Evolutionary conservation across 2,113 vertebrate species (phyloP).

Genomic region (Phalacrocorax aristotelis): DNA sequence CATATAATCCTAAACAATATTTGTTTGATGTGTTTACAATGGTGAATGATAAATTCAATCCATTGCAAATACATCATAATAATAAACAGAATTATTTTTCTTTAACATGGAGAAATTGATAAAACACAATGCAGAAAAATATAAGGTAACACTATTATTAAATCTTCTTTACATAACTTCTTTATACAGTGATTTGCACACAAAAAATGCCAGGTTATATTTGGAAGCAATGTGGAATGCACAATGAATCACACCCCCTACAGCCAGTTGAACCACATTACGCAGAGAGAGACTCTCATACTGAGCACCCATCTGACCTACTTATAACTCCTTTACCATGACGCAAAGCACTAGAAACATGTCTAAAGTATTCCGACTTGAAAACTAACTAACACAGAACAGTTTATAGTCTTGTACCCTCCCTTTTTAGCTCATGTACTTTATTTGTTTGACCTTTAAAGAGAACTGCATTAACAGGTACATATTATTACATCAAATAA

Average conservation of each 20-base stretch:
- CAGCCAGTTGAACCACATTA: not conserved
- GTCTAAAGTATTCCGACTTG: not conserved
- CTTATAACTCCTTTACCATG: not conserved
- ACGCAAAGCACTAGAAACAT: not conserved
- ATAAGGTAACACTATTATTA: not conserved
- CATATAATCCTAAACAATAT: not conserved
- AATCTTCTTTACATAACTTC: not conserved
- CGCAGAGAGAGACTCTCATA: not conserved
- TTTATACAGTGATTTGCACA: not conserved
- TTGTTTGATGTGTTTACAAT: not conserved
- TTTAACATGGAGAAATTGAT: not conserved
- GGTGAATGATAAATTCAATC: not conserved
- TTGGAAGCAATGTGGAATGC: not conserved
- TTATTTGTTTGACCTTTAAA: not conserved
- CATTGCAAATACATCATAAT: not conserved
- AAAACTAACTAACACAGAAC: not conserved
- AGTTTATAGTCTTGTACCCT: not conserved
- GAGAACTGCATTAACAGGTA: not conserved
- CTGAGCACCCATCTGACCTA: not conserved
- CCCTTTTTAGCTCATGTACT: not conserved
- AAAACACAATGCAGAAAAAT: not conserved
- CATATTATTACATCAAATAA: not conserved
- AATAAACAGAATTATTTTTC: not conserved
- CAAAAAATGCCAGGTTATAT: not conserved
- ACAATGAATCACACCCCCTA: not conserved